Conservation (phyloP, 2,888 invertebrate species). For the Clivina fossor region DNA sequence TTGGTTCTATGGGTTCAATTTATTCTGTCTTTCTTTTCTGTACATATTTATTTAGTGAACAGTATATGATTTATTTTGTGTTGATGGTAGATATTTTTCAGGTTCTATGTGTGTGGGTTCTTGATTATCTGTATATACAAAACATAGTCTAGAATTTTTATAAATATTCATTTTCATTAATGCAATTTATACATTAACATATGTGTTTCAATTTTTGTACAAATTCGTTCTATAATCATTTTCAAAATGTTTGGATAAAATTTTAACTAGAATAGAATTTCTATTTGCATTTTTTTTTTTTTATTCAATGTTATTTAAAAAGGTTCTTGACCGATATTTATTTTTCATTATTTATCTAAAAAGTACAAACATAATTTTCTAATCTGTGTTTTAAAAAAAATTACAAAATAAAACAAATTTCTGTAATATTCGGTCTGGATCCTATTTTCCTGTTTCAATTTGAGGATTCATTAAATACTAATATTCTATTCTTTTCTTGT, state of each 20-base stretch:
- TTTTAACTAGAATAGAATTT: too few species aligned
- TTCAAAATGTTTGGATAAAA: too few species aligned
- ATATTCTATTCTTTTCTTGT: neutral
- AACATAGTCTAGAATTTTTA: constrained; percentile 4
- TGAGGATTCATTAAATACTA: neutral
- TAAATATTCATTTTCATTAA: constrained; percentile 15
- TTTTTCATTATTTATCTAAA: neutral
- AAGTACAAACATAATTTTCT: too few species aligned
- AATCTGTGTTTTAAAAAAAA: too few species aligned
- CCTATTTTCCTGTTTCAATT: neutral
- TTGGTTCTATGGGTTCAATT: constrained; percentile 16
- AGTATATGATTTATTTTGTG: constrained; percentile 19
- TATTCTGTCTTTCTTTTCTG: too few species aligned
- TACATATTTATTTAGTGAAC: too few species aligned
- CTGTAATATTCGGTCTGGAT: neutral
- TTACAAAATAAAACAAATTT: neutral
- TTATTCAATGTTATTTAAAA: neutral
- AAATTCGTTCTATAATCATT: too few species aligned
- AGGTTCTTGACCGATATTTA: neutral
- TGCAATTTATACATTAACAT: too few species aligned
- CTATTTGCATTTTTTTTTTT: constrained; percentile 12
- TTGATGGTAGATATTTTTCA: constrained; percentile 24
- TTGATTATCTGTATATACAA: constrained; percentile 15
- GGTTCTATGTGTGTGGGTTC: constrained; percentile 27
- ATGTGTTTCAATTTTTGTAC: too few species aligned